Evolutionary conservation across 2,113 vertebrate genomes (phyloP), one percentile per base, ranked within the genome.

Genomic region (Notothenia coriiceps): DNA sequence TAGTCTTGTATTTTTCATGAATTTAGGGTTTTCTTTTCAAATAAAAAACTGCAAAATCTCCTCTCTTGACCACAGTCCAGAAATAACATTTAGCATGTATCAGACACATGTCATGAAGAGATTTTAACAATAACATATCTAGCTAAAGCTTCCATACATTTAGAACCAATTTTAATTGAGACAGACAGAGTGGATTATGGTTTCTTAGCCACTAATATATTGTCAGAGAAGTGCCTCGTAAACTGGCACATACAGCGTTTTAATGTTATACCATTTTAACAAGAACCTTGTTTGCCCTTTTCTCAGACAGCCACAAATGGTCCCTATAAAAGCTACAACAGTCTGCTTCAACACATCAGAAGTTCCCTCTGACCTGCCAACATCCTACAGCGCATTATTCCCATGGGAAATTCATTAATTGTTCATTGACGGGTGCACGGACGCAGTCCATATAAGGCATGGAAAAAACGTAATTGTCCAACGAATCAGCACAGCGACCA

Each of bases 391-490:
- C 22, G 22, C n/a, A 22, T 59, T 54, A 44, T 52, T 60, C 61
- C 67, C 18, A 2, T 17, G 22, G 56, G 18, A 65, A 64, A 61
- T 40, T 1, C 29, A 72, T 79, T 52, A 61, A 80, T 66, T n/a
- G 17, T 75, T 91, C 57, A 57, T 49, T 55, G 57, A 12, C 1
- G 11, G 59, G 2, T 35, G 50, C 40, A 17, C 11, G 15, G 15
- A 50, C 11, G 18, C 17, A 25, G 51, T 15, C 86, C 77, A 22
- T 74, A 86, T 13, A 89, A 85, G 82, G 82, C 59, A 33, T 72
- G 68, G 77, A 67, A 82, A 79, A 11, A 77, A 35, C 33, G 10
- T n/a, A 4, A 59, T 13, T 20, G 15, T 35, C 11, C 22, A 14
- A 14, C 11, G 0, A 20, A n/a, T 57, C 13, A 46, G 62, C 33